Base-by-base conservation (phyloP, 2,888 invertebrate species). In the Scaptomyza flava region DNA sequence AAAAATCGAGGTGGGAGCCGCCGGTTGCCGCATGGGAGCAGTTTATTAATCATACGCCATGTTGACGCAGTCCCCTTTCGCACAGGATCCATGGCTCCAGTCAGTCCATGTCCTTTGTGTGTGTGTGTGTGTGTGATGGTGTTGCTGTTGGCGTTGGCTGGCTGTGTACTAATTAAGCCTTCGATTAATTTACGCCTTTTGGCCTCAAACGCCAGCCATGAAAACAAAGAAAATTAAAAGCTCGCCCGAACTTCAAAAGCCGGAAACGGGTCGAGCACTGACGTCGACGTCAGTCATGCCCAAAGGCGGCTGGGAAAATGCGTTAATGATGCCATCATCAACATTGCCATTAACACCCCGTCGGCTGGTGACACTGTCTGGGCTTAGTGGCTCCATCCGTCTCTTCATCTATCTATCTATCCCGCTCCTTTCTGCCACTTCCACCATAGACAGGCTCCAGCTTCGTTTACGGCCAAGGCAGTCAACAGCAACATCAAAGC, bases 101-200 rank as follows among this genome's bases (percentile, higher is more conserved):
- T 12, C 30, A 41, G 14, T 6, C n/a, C 33, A 36, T 51, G 48
- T 38, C 45, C 52, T 63, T 69, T 58, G 46, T 61, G 20, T 47
- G 23, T 59, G 46, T 61, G 20, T 47, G 23, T 59, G 17, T 31
- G 51, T 43, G 36, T 62, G 45, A 45, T 54, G 61, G 9, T 60
- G 66, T 34, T 43, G 31, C 5, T 20, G 46, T 47, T 51, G 41
- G 33, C 48, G 52, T 45, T 64, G 52, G 48, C 61, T 72, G 63
- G 47, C 61, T 74, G 79, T 86, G 77, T 83, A 77, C 88, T 88
- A 84, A 84, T 84, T 84, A 84, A 88, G 84, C 88, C 89, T 89
- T 90, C 89, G 89, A 89, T 90, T 89, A 89, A 90, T 89, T 90
- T 82, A 89, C 89, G 81, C 89, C 90, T 89, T 89, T 90, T 89